Conservation (phyloP, 2,113 vertebrate species). For the Amphiprion percula region DNA sequence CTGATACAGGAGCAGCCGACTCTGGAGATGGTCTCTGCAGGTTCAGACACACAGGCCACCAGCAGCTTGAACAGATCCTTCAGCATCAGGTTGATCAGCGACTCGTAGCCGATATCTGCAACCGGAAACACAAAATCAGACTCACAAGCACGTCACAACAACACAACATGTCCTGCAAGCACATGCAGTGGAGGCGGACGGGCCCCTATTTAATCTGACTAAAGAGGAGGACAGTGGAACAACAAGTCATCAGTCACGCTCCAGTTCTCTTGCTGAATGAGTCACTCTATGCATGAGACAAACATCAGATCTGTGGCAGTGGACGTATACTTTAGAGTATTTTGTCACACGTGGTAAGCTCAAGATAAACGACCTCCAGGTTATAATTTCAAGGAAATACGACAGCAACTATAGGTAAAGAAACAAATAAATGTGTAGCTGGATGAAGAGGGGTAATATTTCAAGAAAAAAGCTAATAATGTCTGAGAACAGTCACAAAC, state of each 20-base stretch:
- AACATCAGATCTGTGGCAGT: conserved; percentile 17
- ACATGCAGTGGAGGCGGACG: not conserved
- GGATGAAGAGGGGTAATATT: too few species aligned
- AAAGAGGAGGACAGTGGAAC: conserved; percentile 6
- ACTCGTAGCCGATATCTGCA: conserved; percentile 92
- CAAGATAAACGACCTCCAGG: too few species aligned
- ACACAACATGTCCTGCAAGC: not conserved
- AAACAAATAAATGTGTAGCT: too few species aligned
- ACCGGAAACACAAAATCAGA: not conserved
- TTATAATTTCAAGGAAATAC: too few species aligned
- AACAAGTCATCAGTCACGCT: conserved; percentile 9
- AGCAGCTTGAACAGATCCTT: conserved; percentile 96
- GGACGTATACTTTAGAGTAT: too few species aligned
- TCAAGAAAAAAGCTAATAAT: too few species aligned
- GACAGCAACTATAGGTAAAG: too few species aligned
- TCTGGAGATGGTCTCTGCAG: conserved; percentile 96
- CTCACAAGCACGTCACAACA: not conserved
- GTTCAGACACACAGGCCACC: conserved; percentile 94
- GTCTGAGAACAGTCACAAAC: too few species aligned
- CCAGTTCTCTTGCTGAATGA: conserved; percentile 7
- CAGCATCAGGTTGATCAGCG: conserved; percentile 95
- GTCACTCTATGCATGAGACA: not conserved
- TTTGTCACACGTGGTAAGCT: too few species aligned
- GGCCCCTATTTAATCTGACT: conserved; percentile 1
- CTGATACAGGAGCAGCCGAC: conserved; percentile 99